Evolutionary conservation across 2,113 vertebrate species (phyloP), one percentile per base, ranked within the genome.

Genomic region (Burhinus oedicnemus): DNA sequence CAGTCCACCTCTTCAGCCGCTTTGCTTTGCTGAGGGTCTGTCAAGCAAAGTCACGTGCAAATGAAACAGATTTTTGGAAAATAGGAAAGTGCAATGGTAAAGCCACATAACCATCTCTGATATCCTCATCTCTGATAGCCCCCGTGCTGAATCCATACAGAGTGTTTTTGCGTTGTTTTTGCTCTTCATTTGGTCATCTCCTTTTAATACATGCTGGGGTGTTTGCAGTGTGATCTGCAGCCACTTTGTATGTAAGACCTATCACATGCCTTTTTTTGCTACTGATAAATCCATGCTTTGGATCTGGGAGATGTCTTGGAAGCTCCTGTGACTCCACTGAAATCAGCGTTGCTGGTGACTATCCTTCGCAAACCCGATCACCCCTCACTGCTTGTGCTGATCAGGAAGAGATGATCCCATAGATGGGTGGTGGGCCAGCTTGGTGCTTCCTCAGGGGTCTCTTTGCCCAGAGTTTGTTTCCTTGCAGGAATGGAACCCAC

Each of bases 401-500:
- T 58, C 14, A 42, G 29, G 77, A 68, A 16, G 87, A 27, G 62
- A 18, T 8, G n/a, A 60, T 30, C 38, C 66, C 42, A 8, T 0
- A 1, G 54, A 15, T 21, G 38, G 58, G 42, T 72, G 49, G 23
- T 58, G 64, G 62, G 40, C 32, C 55, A 72, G n/a, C 32, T 29
- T 12, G 17, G 42, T 58, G 77, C 61, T 78, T 60, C 49, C 58
- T 52, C 12, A 0, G 32, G 42, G 29, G 13, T 66, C 20, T 87
- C 32, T 71, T 96, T 87, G 51, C 75, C 42, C 74, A 92, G 80
- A 89, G 11, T 76, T 89, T 60, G 8, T 96, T 61, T 97, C 55
- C 45, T 89, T 94, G 34, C 95, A 99, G 99, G 99, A 99, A 84
- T 99, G 99, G 99, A 99, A 99, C 91, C 99, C 99, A 2, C 99